Evolutionary conservation across 2,888 invertebrate species (phyloP), one percentile per base, ranked within the genome.

Genomic region (Zeuzera pyrina): DNA sequence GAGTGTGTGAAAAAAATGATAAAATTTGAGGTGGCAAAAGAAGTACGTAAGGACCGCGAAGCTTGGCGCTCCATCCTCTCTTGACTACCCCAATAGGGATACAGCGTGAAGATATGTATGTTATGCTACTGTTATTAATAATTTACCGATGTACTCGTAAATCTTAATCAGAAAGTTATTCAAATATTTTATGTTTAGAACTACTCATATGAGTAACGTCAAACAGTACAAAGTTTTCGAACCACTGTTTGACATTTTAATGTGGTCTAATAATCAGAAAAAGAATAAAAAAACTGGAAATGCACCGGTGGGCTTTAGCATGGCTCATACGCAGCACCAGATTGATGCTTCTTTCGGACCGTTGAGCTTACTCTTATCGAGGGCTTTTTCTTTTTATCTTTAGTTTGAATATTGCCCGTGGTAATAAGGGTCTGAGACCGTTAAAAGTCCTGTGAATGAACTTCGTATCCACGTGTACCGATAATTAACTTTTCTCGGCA

Each of bases 241-340:
- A 36, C 33, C 65, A 29, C 59, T 61, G 72, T 26, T 62, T 57
- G 60, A 74, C 62, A 69, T 76, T 77, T 78, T 78, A 79, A 79
- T 78, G 77, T 78, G 69, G 70, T 63, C 72, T 79, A 79, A 79
- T 79, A 81, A 79, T 73, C 69, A 63, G 66, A 69, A 72, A 68
- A 51, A 61, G 57, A 64, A 64, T 47, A 71, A 76, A 78, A 72
- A 69, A 48, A 42, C 48, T 51, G 12, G 19, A 49, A 64, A 63
- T 67, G 63, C 59, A 69, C 67, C 70, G 72, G 73, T 76, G 74
- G 76, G 76, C 77, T 81, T 77, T 70, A 74, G 76, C 77, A 70
- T 64, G 61, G 57, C 25, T 25, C 12, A 13, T 25, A 25, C 25
- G 25, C 13, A 28, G 16, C 28, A 15, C 12, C 12, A 30, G 30